Conservation (phyloP, 2,888 invertebrate species). For the Drosophila niveifrons region DNA sequence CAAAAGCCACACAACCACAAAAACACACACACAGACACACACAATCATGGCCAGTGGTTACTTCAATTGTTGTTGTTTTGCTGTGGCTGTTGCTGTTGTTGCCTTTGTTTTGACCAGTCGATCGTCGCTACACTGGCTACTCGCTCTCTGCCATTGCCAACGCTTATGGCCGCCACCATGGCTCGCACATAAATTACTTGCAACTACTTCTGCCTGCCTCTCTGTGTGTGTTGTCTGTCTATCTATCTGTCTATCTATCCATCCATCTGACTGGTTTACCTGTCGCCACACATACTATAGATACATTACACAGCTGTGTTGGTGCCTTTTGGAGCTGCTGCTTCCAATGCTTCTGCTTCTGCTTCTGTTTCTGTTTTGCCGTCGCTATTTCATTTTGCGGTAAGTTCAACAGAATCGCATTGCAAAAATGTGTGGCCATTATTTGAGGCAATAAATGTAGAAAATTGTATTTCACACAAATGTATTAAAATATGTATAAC, state of each 20-base stretch:
- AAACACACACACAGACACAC: slow-evolving; percentile 9
- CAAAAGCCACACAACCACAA: slow-evolving; percentile 40
- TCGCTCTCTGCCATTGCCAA: slow-evolving; percentile 44
- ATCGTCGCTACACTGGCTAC: slow-evolving; percentile 42
- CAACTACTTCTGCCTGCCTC: slow-evolving; percentile 30
- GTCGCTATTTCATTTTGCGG: slow-evolving; percentile 53
- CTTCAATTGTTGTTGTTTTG: slow-evolving; percentile 27
- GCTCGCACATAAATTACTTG: slow-evolving; percentile 68
- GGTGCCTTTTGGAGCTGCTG: slow-evolving; percentile 33
- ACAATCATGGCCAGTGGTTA: slow-evolving; percentile 49
- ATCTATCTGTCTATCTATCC: slow-evolving; percentile 23
- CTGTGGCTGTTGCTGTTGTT: slow-evolving; percentile 21
- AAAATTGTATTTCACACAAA: not conserved
- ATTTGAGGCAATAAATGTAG: not conserved
- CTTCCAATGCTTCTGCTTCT: slow-evolving; percentile 43
- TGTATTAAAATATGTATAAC: too few species aligned
- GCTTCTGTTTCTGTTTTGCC: slow-evolving; percentile 57
- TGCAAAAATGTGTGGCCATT: not conserved
- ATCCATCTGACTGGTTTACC: slow-evolving; percentile 58
- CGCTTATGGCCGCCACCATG: slow-evolving; percentile 62
- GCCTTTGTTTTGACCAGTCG: slow-evolving; percentile 75
- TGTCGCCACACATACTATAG: slow-evolving; percentile 49
- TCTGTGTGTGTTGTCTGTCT: slow-evolving; percentile 29
- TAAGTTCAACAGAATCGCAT: slow-evolving; percentile 26
- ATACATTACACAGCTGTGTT: slow-evolving; percentile 41